phyloP scores from a whole-genome alignment of 1,140 invertebrate species.

The Trachelipus rathkii region DNA sequence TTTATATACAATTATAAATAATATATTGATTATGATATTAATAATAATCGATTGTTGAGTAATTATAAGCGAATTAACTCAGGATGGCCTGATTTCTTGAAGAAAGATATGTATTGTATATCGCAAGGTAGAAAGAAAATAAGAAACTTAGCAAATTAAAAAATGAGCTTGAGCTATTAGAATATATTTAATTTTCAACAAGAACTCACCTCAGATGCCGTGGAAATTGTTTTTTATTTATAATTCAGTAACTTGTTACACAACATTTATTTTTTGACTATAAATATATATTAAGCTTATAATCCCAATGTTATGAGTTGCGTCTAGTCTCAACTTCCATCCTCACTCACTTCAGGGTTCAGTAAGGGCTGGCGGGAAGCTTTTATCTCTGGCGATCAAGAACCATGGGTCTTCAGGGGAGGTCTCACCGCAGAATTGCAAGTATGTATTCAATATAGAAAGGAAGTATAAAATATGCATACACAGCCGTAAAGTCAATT shows the following conservation, averaged over 20 bases:
- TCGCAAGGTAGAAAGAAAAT: no score
- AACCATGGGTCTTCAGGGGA: constrained; percentile 94
- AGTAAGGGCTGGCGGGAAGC: constrained; percentile 94
- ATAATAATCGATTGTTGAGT: no score
- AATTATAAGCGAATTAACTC: no score
- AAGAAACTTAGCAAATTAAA: no score
- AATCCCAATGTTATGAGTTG: constrained; percentile 34
- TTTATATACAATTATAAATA: no score
- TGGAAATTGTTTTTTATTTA: neutral
- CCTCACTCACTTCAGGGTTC: constrained; percentile 67
- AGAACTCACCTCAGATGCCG: neutral
- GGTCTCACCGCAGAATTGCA: constrained; percentile 88
- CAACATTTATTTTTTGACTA: constrained; percentile 27
- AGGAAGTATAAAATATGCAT: constrained; percentile 2
- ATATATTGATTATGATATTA: no score
- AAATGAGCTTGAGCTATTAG: no score
- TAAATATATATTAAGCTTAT: constrained; percentile 26
- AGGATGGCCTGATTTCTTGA: no score
- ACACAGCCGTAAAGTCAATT: no score
- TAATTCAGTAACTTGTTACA: neutral
- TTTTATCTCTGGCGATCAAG: constrained; percentile 91
- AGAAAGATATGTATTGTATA: no score
- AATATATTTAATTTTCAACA: neutral
- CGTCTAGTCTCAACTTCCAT: constrained; percentile 24
- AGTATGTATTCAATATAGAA: constrained; percentile 52